Evolutionary conservation across 2,113 vertebrate species (phyloP).

Genomic region (Columba janthina): DNA sequence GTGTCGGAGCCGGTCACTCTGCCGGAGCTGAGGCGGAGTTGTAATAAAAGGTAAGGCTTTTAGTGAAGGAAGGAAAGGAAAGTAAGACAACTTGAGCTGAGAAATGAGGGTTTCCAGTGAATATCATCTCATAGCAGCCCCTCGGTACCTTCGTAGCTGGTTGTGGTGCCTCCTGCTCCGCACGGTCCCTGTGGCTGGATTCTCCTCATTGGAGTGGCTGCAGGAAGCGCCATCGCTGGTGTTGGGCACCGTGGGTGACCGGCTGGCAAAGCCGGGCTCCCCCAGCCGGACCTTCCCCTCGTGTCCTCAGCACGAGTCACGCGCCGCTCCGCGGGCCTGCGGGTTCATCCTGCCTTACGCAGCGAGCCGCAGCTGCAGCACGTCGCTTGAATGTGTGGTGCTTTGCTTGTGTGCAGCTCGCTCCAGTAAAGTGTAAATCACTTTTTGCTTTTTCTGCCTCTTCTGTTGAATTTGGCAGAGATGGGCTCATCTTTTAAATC

Average conservation of each 20-base stretch:
- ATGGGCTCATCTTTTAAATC: not conserved
- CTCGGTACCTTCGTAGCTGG: not conserved
- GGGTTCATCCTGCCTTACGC: not conserved
- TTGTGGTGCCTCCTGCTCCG: not conserved
- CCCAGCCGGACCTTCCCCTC: not conserved
- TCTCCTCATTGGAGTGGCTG: not conserved
- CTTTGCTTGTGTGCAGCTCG: not conserved
- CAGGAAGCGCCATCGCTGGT: not conserved
- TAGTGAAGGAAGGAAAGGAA: not conserved
- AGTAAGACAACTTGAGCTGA: not conserved
- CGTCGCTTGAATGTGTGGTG: not conserved
- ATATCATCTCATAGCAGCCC: not conserved
- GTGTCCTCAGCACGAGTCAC: not conserved
- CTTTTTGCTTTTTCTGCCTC: not conserved
- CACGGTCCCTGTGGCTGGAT: not conserved
- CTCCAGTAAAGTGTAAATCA: not conserved
- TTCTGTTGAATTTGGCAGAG: constrained; percentile 33
- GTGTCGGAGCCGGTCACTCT: too few relatives aligned
- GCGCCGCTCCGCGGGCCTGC: too few relatives aligned
- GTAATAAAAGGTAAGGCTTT: too few relatives aligned
- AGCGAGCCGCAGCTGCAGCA: not conserved
- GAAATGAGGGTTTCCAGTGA: not conserved
- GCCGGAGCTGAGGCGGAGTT: too few relatives aligned
- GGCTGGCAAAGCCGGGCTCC: not conserved
- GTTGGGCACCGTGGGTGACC: not conserved